These are phyloP conservation scores for Drosophila burlai DNA, from an alignment of 1,140 invertebrate genomes.

Conservation along the genomic window DNA sequence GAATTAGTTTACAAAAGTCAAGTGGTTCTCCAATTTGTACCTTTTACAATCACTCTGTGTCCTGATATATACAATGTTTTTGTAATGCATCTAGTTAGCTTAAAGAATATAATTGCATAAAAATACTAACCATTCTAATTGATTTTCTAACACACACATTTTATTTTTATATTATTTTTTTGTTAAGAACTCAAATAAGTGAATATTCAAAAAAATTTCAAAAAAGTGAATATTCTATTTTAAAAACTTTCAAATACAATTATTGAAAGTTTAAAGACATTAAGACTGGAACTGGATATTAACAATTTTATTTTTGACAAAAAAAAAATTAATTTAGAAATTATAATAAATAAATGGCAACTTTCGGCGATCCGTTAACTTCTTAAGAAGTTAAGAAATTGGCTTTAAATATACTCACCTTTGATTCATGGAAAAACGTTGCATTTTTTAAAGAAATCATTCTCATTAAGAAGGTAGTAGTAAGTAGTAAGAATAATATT, in stretches of 20 bases:
- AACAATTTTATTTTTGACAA: too few species aligned
- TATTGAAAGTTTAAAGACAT: too few species aligned
- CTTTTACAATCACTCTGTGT: too few species aligned
- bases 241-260: background rate
- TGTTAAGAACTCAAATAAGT: background rate
- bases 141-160: background rate
- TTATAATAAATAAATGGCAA: too few species aligned
- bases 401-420: background rate
- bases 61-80: background rate
- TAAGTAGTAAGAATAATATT: background rate
- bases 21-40: too few species aligned
- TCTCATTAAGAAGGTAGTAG: rapidly evolving
- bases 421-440: background rate
- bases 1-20: background rate
- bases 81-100: background rate
- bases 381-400: too few species aligned
- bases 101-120: background rate
- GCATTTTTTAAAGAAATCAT: background rate
- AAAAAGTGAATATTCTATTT: background rate
- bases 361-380: too few species aligned
- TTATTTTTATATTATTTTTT: too few species aligned
- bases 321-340: too few species aligned
- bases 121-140: background rate
- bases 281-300: too few species aligned
- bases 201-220: background rate